Conservation (phyloP, 2,888 invertebrate species). For the Pristionchus mayeri region DNA sequence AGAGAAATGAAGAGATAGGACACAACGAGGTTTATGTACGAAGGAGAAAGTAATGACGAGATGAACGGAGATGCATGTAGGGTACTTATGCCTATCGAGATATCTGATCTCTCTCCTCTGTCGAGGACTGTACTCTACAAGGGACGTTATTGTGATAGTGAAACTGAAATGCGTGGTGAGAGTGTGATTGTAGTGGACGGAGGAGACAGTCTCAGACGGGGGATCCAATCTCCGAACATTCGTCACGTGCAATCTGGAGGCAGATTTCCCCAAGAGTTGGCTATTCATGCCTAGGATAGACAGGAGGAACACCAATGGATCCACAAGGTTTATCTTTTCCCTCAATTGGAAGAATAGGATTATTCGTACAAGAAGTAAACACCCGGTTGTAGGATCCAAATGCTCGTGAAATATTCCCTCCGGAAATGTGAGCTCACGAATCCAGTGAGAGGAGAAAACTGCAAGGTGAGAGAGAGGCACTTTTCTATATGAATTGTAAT, state of each 20-base stretch:
- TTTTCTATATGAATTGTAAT: neutral
- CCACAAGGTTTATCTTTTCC: too few species aligned
- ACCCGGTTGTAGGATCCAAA: conserved; percentile 10
- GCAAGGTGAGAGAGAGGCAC: neutral
- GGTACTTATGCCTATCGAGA: neutral
- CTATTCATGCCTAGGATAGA: conserved; percentile 16
- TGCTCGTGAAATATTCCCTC: conserved; percentile 5
- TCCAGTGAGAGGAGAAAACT: neutral
- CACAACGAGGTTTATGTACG: neutral
- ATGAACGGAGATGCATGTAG: neutral
- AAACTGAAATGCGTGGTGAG: too few species aligned
- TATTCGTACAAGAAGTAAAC: too few species aligned
- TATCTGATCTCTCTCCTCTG: neutral
- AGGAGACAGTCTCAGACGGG: conserved; percentile 1
- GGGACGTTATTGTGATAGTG: too few species aligned
- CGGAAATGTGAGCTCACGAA: neutral
- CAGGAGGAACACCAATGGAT: neutral
- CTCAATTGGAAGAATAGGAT: too few species aligned
- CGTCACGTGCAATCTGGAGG: neutral
- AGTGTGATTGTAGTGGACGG: conserved; percentile 4
- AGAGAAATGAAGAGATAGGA: conserved; percentile 27
- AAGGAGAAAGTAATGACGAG: neutral
- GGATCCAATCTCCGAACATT: neutral
- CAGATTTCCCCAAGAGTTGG: neutral
- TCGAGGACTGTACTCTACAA: too few species aligned